These are phyloP conservation scores for Tetraodon nigroviridis DNA, from an alignment of 2,113 vertebrate genomes.

Conservation along the genomic window DNA sequence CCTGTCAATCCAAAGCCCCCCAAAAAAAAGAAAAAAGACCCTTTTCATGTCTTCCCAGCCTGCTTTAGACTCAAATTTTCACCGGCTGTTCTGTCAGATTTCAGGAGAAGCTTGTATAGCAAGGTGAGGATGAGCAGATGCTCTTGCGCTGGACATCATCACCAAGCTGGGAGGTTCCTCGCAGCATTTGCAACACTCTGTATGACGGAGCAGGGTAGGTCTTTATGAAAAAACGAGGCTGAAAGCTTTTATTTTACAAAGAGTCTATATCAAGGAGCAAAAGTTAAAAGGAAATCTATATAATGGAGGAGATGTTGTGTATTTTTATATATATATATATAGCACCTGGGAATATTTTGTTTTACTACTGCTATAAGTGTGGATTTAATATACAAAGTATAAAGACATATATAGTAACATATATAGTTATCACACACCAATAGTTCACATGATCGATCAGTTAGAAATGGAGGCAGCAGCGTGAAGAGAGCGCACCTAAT, in stretches of 20 bases:
- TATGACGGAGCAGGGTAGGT: conserved; percentile 27
- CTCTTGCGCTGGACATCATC: conserved; percentile 27
- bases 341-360: conserved; percentile 73
- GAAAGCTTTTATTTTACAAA: conserved; percentile 67
- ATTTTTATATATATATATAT: conserved; percentile 76
- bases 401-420: conserved; percentile 32
- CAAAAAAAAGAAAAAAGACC: conserved; percentile 41
- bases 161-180: conserved; percentile 29
- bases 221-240: conserved; percentile 9
- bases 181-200: conserved; percentile 35
- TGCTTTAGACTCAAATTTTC: conserved; percentile 38
- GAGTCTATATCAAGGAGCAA: conserved; percentile 63
- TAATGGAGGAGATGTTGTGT: conserved; percentile 70
- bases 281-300: conserved; percentile 65
- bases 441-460: conserved; percentile 50
- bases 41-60: conserved; percentile 44
- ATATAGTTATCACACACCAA: conserved; percentile 33
- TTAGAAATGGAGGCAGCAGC: conserved; percentile 41
- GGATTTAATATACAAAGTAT: conserved; percentile 59
- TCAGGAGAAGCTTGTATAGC: conserved; percentile 29
- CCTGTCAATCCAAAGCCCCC: conserved; percentile 38
- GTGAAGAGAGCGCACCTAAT: conserved; percentile 46
- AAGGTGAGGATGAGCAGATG: conserved; percentile 32
- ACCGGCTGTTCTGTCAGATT: conserved; percentile 48
- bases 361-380: conserved; percentile 66